Percentiles rank a stretch among this genome's conserved stretches.
Conservation (phyloP, 2,888 invertebrate genomes). For the Morpho deidamia region DNA sequence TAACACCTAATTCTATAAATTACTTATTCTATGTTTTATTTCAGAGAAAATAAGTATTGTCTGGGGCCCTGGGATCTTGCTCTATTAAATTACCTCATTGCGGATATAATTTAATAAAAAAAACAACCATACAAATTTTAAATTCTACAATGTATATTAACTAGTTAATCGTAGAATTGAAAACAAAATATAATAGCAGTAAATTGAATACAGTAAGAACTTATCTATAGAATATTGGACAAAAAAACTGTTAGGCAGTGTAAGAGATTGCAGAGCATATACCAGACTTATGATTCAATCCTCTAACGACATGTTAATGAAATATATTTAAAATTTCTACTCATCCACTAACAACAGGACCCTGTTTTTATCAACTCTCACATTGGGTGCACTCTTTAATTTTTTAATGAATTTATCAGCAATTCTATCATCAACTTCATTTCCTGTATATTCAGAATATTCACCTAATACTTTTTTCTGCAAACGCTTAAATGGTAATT, state of each 20-base stretch:
- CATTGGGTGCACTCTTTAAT: conserved; percentile 81
- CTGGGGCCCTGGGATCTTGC: no score
- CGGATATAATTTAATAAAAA: not conserved
- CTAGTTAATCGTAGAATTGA: not conserved
- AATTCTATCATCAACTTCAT: conserved; percentile 80
- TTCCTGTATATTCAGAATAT: conserved; percentile 73
- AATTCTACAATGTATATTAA: not conserved
- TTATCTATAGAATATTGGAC: not conserved
- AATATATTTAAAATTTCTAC: conserved; percentile 16
- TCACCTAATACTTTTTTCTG: conserved; percentile 86
- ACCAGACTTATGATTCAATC: conserved; percentile 15
- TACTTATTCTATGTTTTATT: no score
- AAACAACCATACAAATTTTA: not conserved
- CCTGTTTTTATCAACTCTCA: conserved; percentile 80
- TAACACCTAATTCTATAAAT: no score
- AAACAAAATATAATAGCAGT: not conserved
- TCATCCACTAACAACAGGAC: conserved; percentile 50
- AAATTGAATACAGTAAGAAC: not conserved
- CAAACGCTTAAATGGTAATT: conserved; percentile 84
- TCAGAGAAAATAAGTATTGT: no score
- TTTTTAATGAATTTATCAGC: conserved; percentile 85
- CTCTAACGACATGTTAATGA: conserved; percentile 1
- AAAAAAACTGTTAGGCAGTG: conserved; percentile 15
- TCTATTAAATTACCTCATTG: no score
- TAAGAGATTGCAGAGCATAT: conserved; percentile 12